These are phyloP conservation scores for Pilophorus perplexus DNA, from an alignment of 2,888 invertebrate species.

Conservation along the genomic window DNA sequence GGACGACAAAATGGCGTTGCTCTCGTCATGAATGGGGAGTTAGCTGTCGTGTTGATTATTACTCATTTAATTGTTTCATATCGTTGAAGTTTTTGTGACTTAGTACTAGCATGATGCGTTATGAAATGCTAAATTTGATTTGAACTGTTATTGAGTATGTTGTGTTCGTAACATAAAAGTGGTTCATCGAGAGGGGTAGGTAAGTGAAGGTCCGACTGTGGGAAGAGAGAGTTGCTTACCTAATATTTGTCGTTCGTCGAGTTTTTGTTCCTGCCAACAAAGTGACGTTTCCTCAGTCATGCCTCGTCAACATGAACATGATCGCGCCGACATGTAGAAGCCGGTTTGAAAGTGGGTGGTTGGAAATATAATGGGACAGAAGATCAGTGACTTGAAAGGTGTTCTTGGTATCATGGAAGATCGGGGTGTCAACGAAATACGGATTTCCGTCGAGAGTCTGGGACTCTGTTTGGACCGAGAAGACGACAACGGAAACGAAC, in stretches of 20 bases:
- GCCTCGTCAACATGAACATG: too few relatives aligned
- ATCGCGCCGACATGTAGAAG: background rate
- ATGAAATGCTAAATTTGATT: too few relatives aligned
- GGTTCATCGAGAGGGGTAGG: too few relatives aligned
- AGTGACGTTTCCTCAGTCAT: slow-evolving; percentile 4
- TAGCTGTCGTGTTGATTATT: too few relatives aligned
- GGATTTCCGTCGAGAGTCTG: slow-evolving; percentile 45
- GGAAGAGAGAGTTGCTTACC: too few relatives aligned
- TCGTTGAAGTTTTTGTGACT: too few relatives aligned
- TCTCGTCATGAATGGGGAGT: background rate
- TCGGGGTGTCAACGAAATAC: slow-evolving; percentile 47
- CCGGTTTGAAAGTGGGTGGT: background rate
- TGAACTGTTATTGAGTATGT: too few relatives aligned
- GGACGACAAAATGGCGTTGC: slow-evolving; percentile 13
- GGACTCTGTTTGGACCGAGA: slow-evolving; percentile 44
- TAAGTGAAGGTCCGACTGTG: too few relatives aligned
- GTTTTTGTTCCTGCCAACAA: background rate
- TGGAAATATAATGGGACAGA: slow-evolving; percentile 50
- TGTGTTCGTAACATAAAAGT: too few relatives aligned
- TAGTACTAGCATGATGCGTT: too few relatives aligned
- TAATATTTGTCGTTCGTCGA: too few relatives aligned
- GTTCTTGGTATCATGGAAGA: slow-evolving; percentile 49
- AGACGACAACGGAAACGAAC: slow-evolving; percentile 38
- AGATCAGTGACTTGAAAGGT: slow-evolving; percentile 49
- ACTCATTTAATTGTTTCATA: too few relatives aligned